Conservation (phyloP, 2,113 vertebrate species). For the Pyrgilauda ruficollis region DNA sequence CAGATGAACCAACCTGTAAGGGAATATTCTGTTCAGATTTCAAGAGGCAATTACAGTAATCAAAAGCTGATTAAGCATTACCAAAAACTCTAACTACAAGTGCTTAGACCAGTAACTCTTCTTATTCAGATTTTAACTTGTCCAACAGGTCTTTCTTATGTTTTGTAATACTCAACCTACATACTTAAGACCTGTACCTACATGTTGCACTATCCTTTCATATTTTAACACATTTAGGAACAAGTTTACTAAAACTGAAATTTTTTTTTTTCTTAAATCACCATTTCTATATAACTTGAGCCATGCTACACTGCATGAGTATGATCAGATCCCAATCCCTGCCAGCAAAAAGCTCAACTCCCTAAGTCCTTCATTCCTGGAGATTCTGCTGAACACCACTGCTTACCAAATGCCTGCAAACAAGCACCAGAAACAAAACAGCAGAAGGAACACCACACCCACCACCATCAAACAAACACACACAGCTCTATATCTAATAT, state of each 20-base stretch:
- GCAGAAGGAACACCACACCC: neutral
- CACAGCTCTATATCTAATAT: neutral
- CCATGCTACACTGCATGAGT: neutral
- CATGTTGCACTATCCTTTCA: neutral
- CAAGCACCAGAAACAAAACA: neutral
- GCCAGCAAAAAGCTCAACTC: neutral
- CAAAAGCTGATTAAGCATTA: slow-evolving; percentile 18
- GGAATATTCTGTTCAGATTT: neutral
- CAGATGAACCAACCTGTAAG: neutral
- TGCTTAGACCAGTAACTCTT: slow-evolving; percentile 10
- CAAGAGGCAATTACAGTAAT: slow-evolving; percentile 17
- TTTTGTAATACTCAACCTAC: slow-evolving; percentile 4
- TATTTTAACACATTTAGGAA: neutral
- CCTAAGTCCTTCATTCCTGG: neutral
- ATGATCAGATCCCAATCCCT: neutral
- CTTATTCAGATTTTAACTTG: slow-evolving; percentile 43
- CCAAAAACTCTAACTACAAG: neutral
- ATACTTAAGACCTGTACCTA: neutral
- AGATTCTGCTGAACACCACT: neutral
- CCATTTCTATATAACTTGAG: neutral
- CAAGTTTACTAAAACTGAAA: neutral
- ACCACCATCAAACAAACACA: neutral
- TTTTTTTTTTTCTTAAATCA: neutral
- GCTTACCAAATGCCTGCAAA: neutral
- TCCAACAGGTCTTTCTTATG: slow-evolving; percentile 5